Evolutionary conservation across 2,888 invertebrate genomes (phyloP), one percentile per base, ranked within the genome.

Genomic region (Pomacea canaliculata): DNA sequence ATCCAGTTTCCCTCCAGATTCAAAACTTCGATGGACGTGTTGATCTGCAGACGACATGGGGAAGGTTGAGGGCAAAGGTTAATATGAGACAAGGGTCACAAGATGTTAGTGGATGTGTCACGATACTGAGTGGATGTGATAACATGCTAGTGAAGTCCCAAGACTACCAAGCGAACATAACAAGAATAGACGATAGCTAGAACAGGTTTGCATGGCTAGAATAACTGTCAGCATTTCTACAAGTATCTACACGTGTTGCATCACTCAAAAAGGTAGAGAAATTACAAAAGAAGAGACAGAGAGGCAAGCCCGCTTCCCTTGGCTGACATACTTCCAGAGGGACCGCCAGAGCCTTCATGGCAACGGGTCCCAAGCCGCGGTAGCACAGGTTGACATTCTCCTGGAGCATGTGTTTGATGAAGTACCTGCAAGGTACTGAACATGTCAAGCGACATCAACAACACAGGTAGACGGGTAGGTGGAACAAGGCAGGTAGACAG

Each of bases 1-100:
- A 89, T 76, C 86, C 88, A 87, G 83, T 89, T 89, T 76, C 87
- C 89, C 59, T 85, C 82, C 2, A 89, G 81, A 71, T 89, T 86
- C 51, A 89, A 81, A 1, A 68, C 70, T 16, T 84, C 70, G 5
- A 89, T 81, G 2, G 80, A 74, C 12, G 87, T 87, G 76, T 89
- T 89, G 69, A 76, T 82, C 87, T 86, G 81, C 10, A 23, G 78
- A 82, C 19, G 59, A 70, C n/a, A 70, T 3, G 18, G 16, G 13
- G 5, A 18, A 10, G 5, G 23, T 67, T 27, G 23, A 18, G 37
- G 5, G 23, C 37, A 67, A 67, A 67, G 7, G 67, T 67, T n/a
- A n/a, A 67, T 23, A 23, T 27, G 16, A 67, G 37, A 37, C 37
- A 37, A 0, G 0, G 37, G 37, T 37, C 37, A 37, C 37, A 37